phyloP scores from a whole-genome alignment of 35 echinoderm and acorn worm genomes.

The Apostichopus californicus region DNA sequence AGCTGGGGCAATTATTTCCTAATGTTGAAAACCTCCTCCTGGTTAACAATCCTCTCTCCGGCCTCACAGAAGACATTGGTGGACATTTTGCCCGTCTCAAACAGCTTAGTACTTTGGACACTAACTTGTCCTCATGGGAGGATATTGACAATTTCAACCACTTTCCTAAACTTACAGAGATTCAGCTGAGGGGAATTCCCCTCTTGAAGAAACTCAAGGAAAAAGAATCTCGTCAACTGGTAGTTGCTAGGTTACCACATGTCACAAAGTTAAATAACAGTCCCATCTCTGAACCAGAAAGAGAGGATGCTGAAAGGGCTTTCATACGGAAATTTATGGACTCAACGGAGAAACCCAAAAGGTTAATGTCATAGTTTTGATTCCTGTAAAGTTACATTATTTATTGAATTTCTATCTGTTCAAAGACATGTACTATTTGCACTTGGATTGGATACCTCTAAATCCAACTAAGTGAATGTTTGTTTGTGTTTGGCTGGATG shows the following conservation, averaged over 20 bases:
- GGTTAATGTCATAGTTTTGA: not conserved
- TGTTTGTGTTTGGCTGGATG: no score
- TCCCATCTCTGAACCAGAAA: slow-evolving; percentile 17
- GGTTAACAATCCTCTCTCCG: slow-evolving; percentile 11
- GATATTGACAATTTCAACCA: slow-evolving; percentile 46
- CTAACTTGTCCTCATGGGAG: slow-evolving; percentile 13
- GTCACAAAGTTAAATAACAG: slow-evolving; percentile 21
- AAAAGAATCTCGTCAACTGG: slow-evolving; percentile 18
- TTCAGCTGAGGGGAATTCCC: slow-evolving; percentile 27
- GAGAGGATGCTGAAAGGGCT: slow-evolving; percentile 35
- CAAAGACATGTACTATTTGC: no score
- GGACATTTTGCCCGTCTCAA: not conserved
- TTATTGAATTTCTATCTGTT: no score
- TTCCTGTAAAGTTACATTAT: no score
- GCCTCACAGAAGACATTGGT: slow-evolving; percentile 34
- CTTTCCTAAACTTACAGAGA: slow-evolving; percentile 13
- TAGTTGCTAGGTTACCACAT: slow-evolving; percentile 31
- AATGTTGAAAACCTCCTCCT: slow-evolving; percentile 19
- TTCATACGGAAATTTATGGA: slow-evolving; percentile 41
- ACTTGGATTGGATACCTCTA: no score
- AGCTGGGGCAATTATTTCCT: slow-evolving; percentile 20
- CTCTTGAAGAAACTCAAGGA: slow-evolving; percentile 11
- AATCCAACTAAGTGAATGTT: no score
- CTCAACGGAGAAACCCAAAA: slow-evolving; percentile 31
- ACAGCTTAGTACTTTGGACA: slow-evolving; percentile 44